Conservation (phyloP, 2,113 vertebrate genomes). For the Corvus moneduloides region DNA sequence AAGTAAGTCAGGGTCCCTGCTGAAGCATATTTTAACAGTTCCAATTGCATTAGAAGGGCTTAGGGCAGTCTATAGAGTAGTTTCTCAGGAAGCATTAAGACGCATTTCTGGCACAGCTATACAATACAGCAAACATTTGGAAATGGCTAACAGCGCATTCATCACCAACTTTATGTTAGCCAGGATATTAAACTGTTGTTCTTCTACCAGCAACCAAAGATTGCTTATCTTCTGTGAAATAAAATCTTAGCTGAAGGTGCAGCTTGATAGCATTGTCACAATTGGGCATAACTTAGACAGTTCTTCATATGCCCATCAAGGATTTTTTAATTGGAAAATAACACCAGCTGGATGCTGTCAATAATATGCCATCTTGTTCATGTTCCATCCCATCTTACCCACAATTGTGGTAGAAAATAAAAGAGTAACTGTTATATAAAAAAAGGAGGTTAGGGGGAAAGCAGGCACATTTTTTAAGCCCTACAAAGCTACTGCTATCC, state of each 20-base stretch:
- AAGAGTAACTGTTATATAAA: conserved; percentile 8
- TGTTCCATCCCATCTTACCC: background rate
- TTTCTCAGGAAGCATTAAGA: background rate
- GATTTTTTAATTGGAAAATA: conserved; percentile 43
- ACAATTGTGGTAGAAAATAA: conserved; percentile 24
- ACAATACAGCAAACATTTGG: background rate
- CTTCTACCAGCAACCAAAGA: background rate
- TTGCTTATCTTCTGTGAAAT: background rate
- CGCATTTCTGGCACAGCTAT: background rate
- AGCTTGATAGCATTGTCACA: background rate
- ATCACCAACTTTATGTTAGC: background rate
- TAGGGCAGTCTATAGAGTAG: background rate
- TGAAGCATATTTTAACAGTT: background rate
- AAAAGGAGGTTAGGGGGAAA: background rate
- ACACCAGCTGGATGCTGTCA: conserved; percentile 22
- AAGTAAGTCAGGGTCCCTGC: background rate
- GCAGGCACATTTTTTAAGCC: background rate
- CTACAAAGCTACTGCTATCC: background rate
- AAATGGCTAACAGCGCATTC: background rate
- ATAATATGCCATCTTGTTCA: conserved; percentile 6
- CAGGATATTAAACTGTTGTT: background rate
- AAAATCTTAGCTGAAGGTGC: background rate
- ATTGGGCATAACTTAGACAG: background rate
- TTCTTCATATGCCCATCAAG: conserved; percentile 27
- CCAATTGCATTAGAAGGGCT: background rate